Evolutionary conservation across 2,113 vertebrate species (phyloP), one percentile per base, ranked within the genome.

Genomic region (Pachyramphus minor): DNA sequence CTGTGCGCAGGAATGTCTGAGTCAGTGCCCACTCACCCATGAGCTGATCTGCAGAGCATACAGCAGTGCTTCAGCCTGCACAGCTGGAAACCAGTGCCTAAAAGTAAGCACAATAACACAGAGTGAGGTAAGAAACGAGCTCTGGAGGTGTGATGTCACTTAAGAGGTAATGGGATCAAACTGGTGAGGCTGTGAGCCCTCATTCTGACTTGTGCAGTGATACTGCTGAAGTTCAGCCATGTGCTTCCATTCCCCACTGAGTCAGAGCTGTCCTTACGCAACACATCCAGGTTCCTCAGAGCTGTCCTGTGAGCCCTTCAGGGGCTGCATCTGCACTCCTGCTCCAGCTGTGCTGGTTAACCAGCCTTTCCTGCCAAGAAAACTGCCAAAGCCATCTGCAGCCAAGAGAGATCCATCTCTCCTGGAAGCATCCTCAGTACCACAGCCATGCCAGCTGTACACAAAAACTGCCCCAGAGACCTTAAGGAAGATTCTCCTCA

Each of bases 81-180:
- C 33, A 76, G 92, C 73, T 72, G 47, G 37, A 31, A 58, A 30
- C 0, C 27, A 4, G 20, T 1, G 24, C 73, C 76, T 27, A 41
- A 42, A 41, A 14, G 45, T 11, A 47, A 42, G n/a, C 35, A 42
- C 37, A 47, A 0, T 0, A 28, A 1, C 7, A n/a, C 10, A 12
- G 31, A 37, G 47, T 0, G 25, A 82, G 75, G 25, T 0, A 22
- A 73, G 66, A 44, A 42, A 14, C 37, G 12, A 4, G 12, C 11
- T 10, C 37, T 12, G 2, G 9, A 86, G 75, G 14, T 28, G 44
- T n/a, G 30, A 21, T 24, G 52, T 21, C 23, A 47, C 12, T 27
- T 7, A 33, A 37, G 49, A 56, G 49, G 53, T 21, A 60, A 60
- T 24, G 78, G 78, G 22, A 78, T 5, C 47, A 67, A 72, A 31